Evolutionary conservation across 2,113 vertebrate species (phyloP).

Genomic region (Aythya baeri): DNA sequence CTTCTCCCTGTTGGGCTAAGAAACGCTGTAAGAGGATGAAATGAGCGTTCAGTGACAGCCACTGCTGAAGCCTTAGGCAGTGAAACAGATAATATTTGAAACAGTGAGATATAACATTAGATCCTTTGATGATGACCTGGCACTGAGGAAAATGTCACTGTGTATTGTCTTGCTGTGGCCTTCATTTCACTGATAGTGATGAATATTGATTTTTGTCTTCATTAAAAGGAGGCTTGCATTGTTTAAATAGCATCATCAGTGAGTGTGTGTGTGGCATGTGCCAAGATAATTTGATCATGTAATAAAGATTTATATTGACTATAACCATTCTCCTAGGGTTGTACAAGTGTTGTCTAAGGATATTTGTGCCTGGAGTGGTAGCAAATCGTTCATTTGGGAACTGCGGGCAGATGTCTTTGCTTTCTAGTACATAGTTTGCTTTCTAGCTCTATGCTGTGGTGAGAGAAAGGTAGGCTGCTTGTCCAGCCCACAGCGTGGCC

Average conservation of each 20-base stretch:
- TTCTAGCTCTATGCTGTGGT: neutral
- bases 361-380: neutral
- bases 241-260: neutral
- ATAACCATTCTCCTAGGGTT: neutral
- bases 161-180: neutral
- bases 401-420: neutral
- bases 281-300: neutral
- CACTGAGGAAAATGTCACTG: neutral
- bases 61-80: neutral
- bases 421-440: neutral
- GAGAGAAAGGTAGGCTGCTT: neutral
- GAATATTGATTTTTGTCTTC: neutral
- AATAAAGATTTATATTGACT: neutral
- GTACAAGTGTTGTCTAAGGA: neutral
- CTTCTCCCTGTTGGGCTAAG: neutral
- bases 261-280: rapidly evolving
- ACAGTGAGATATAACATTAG: neutral
- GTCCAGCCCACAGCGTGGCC: neutral
- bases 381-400: neutral
- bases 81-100: neutral
- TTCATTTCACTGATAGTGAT: neutral
- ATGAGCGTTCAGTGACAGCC: neutral
- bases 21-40: neutral
- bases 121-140: neutral
- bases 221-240: neutral